These are phyloP conservation scores for Plebejus anna DNA, from an alignment of 2,888 invertebrate genomes.

Conservation along the genomic window DNA sequence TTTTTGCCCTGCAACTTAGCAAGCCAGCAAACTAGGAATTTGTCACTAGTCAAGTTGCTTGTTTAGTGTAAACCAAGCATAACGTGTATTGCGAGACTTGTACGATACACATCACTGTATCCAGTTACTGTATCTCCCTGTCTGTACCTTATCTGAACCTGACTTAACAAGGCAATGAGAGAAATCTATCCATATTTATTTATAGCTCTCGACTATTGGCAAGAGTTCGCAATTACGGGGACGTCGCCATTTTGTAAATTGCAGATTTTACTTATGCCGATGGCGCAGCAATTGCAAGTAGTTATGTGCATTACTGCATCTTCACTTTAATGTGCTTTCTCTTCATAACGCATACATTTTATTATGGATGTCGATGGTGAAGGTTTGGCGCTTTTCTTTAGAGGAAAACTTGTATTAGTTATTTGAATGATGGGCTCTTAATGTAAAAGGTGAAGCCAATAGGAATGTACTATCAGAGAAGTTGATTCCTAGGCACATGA, in stretches of 20 bases:
- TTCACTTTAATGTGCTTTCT: slow-evolving; percentile 46
- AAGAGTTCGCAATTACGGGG: slow-evolving; percentile 65
- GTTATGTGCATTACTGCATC: slow-evolving; percentile 59
- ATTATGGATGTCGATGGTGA: not conserved
- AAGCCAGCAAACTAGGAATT: not conserved
- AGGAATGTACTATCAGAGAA: too few relatives aligned
- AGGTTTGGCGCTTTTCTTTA: not conserved
- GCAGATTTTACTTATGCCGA: slow-evolving; percentile 66
- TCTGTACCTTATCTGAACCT: not conserved
- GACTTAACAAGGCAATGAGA: slow-evolving; percentile 40
- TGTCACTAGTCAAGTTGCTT: not conserved
- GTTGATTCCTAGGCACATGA: too few relatives aligned
- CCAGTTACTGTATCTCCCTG: not conserved
- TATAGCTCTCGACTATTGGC: slow-evolving; percentile 59
- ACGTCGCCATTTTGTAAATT: slow-evolving; percentile 72
- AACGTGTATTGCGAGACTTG: not conserved
- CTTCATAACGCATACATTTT: slow-evolving; percentile 37
- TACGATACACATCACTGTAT: not conserved
- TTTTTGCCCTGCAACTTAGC: too few relatives aligned
- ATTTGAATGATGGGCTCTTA: not conserved
- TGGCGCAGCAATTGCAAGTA: slow-evolving; percentile 68
- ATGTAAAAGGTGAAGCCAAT: not conserved
- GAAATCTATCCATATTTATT: slow-evolving; percentile 65
- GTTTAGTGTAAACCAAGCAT: not conserved
- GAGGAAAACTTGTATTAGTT: not conserved